A percentile compares a stretch with the other conserved stretches of the same genome.
phyloP scores from a whole-genome alignment of 2,888 invertebrate species.

The Synergus umbraculus region DNA sequence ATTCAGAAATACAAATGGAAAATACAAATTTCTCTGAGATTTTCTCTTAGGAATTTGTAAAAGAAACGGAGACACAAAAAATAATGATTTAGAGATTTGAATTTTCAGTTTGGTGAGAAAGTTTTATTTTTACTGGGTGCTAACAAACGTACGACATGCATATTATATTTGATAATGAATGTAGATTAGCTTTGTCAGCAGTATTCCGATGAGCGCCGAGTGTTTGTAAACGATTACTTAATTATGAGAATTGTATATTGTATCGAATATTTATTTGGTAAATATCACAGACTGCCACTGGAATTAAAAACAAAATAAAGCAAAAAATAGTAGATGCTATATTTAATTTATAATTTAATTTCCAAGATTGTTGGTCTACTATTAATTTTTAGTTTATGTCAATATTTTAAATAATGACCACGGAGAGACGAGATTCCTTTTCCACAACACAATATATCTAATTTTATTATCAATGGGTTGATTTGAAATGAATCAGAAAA shows the following conservation, averaged over 20 bases:
- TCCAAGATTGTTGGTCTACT: no score
- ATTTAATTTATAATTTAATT: no score
- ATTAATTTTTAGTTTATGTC: no score
- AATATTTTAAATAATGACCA: no score
- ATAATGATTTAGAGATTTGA: neutral
- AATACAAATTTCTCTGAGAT: constrained; percentile 7
- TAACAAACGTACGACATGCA: constrained; percentile 47
- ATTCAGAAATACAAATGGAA: neutral
- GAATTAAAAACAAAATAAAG: neutral
- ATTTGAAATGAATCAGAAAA: no score
- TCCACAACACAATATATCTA: no score
- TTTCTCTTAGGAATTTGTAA: neutral
- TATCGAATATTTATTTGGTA: constrained; percentile 37
- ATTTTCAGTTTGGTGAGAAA: constrained; percentile 24
- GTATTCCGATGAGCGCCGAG: constrained; percentile 29
- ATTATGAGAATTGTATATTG: constrained; percentile 37
- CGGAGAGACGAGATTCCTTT: no score
- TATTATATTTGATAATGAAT: constrained; percentile 35
- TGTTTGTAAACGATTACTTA: constrained; percentile 26
- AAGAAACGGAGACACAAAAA: neutral
- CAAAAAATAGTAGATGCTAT: neutral
- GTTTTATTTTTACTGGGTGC: constrained; percentile 50
- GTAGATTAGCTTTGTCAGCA: constrained; percentile 39
- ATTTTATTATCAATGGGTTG: no score
- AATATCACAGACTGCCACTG: constrained; percentile 24